phyloP scores from a whole-genome alignment of 1,140 invertebrate genomes.

The Drosophila triauraria region DNA sequence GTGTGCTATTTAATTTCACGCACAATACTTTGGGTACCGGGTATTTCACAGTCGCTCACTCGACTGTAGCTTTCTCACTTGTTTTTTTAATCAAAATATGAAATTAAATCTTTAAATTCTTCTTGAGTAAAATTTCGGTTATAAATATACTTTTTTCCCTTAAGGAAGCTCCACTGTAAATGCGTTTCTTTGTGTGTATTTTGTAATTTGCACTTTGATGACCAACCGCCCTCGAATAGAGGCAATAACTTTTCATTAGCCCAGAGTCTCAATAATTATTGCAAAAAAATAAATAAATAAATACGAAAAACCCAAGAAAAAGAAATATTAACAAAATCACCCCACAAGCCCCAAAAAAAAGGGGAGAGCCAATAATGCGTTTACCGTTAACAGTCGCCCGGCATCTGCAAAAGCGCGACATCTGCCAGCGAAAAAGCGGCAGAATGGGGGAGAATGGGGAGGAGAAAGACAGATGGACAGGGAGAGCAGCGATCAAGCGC shows the following conservation, averaged over 20 bases:
- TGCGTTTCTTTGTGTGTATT: slow-evolving; percentile 30
- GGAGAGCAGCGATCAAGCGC: slow-evolving; percentile 16
- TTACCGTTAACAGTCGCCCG: slow-evolving; percentile 45
- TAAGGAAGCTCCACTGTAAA: slow-evolving; percentile 9
- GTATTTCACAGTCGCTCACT: too few species aligned
- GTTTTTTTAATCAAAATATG: too few species aligned
- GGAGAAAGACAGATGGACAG: background rate
- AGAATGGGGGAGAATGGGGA: background rate
- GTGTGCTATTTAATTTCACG: too few species aligned
- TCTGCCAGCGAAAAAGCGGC: slow-evolving; percentile 33
- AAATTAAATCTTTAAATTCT: too few species aligned
- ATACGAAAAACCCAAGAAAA: background rate
- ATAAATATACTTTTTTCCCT: too few species aligned
- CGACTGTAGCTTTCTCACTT: too few species aligned
- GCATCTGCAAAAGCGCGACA: slow-evolving; percentile 48
- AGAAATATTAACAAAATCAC: slow-evolving; percentile 16
- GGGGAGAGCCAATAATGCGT: slow-evolving; percentile 43
- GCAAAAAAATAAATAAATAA: slow-evolving; percentile 9
- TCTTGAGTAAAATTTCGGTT: too few species aligned
- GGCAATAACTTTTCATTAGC: slow-evolving; percentile 49
- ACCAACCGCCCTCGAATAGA: slow-evolving; percentile 53
- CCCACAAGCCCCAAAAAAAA: slow-evolving; percentile 26
- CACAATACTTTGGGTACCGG: too few species aligned
- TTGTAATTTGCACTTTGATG: slow-evolving; percentile 68
- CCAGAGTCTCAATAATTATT: slow-evolving; percentile 20